A percentile compares a stretch with the other conserved stretches of the same genome.
Conservation (phyloP, 2,888 invertebrate species). For the Miltochrista miniata region DNA sequence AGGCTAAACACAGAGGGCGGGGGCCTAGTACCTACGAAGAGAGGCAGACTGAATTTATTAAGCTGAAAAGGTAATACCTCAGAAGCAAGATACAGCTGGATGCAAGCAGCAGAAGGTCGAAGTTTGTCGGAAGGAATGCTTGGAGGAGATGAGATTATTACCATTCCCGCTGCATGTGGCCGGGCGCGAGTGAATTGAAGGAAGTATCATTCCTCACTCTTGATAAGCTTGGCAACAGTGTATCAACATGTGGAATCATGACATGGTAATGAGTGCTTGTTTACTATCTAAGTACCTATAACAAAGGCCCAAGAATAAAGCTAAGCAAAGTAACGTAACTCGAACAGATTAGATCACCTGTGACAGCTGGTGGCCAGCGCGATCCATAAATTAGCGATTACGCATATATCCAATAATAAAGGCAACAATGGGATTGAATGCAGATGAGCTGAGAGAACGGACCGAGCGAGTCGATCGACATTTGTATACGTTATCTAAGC, state of each 20-base stretch:
- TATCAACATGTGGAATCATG: too few species aligned
- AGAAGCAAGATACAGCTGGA: too few species aligned
- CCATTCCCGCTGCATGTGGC: background rate
- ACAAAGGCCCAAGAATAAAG: constrained; percentile 18
- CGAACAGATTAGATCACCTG: constrained; percentile 38
- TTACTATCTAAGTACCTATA: constrained; percentile 1
- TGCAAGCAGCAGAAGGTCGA: too few species aligned
- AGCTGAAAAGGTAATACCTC: too few species aligned
- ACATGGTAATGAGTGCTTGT: too few species aligned
- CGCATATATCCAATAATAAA: constrained; percentile 77
- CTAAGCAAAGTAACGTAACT: constrained; percentile 24
- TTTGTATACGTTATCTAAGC: constrained; percentile 83
- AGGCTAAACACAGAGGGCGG: too few species aligned
- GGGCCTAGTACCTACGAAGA: too few species aligned
- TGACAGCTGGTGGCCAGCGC: constrained; percentile 55
- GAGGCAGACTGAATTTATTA: too few species aligned
- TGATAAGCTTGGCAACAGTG: too few species aligned
- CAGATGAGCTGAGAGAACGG: constrained; percentile 70
- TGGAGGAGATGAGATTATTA: too few species aligned
- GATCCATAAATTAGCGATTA: constrained; percentile 81
- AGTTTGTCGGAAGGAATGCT: too few species aligned
- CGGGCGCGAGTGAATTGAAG: background rate
- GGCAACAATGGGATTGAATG: constrained; percentile 83
- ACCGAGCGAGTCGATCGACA: constrained; percentile 71
- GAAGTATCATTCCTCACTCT: too few species aligned